These are phyloP conservation scores for Limanda limanda DNA, from an alignment of 2,113 vertebrate genomes.

Conservation along the genomic window DNA sequence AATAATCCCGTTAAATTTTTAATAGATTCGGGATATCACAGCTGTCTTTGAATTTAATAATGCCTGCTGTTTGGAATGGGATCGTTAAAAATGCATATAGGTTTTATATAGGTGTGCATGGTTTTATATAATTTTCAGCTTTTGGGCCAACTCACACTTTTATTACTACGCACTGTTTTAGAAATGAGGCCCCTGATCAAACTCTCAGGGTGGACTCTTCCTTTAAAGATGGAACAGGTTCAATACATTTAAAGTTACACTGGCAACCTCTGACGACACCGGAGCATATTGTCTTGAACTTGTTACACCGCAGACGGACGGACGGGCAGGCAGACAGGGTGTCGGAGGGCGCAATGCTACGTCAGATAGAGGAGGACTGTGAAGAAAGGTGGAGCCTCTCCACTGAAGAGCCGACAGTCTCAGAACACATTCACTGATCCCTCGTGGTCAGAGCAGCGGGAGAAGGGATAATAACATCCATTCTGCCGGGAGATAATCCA, in stretches of 20 bases:
- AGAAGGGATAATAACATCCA: background rate
- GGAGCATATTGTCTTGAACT: no score
- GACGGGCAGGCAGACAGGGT: background rate
- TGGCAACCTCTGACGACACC: background rate
- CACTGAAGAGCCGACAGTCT: background rate
- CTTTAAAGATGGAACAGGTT: conserved; percentile 8
- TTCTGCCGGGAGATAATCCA: background rate
- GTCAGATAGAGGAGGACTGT: conserved; percentile 1
- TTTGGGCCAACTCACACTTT: no score
- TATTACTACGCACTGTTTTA: no score
- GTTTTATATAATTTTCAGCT: no score
- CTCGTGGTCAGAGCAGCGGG: background rate
- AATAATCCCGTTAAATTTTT: no score
- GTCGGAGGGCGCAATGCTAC: conserved; percentile 10
- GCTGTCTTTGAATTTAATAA: no score
- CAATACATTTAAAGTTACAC: conserved; percentile 7
- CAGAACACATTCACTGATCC: conserved; percentile 22
- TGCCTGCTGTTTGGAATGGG: no score
- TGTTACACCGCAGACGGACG: background rate
- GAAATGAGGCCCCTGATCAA: no score
- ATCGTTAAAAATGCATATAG: no score
- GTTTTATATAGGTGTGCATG: no score
- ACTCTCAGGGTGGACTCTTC: conserved; percentile 9
- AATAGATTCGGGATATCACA: no score
- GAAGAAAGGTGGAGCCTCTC: background rate